These are phyloP conservation scores for Meriones psammophilus DNA, from an alignment of 2,797 vertebrate genomes.

Conservation along the genomic window DNA sequence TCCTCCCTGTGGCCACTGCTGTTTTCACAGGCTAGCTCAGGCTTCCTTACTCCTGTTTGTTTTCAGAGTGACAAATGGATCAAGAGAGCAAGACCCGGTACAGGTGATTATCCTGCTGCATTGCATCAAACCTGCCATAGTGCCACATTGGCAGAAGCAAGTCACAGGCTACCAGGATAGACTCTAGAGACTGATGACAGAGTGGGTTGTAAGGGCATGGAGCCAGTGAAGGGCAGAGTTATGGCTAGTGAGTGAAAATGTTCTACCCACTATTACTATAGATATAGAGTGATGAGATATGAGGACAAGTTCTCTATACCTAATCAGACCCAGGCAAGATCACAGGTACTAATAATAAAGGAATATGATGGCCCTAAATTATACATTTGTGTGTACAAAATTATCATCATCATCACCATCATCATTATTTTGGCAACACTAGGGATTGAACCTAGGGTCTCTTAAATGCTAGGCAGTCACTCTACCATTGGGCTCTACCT, in stretches of 20 bases:
- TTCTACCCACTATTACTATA: neutral
- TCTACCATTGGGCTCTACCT: neutral
- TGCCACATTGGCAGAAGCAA: neutral
- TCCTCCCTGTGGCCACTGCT: neutral
- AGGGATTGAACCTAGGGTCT: neutral
- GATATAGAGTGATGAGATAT: neutral
- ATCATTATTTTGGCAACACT: neutral
- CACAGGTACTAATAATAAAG: neutral
- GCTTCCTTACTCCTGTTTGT: neutral
- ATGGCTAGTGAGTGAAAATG: conserved; percentile 7
- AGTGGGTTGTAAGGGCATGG: neutral
- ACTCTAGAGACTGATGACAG: neutral
- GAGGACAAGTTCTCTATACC: neutral
- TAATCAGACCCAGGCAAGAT: neutral
- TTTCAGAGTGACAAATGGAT: neutral
- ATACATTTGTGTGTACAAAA: neutral
- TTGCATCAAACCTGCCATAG: neutral
- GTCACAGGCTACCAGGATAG: neutral
- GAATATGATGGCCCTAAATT: neutral
- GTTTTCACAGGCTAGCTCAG: neutral
- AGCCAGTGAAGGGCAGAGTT: neutral
- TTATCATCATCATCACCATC: neutral
- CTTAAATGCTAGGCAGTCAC: neutral
- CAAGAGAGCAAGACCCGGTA: neutral
- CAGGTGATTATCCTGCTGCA: neutral